Evolutionary conservation across 2,888 invertebrate genomes (phyloP), one percentile per base, ranked within the genome.

Genomic region (Pseudococcus longispinus): DNA sequence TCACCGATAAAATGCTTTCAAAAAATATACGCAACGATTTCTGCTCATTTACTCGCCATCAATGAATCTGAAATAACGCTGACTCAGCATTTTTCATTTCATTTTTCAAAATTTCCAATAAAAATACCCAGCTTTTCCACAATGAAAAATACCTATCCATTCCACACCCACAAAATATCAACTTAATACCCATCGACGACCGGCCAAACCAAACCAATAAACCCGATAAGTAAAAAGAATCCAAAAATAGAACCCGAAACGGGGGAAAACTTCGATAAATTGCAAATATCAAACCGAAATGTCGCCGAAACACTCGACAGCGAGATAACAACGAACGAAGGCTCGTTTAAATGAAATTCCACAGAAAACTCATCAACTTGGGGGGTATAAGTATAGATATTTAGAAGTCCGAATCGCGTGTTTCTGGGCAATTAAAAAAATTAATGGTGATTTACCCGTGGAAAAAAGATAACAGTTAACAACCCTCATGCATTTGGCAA

Each of bases 401-500:
- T 80, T 9, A n/a, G 13, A 20, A 42, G n/a, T 42, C 42, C 42
- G 42, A 37, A 80, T 80, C 42, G 77, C 77, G 77, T 80, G 77
- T 42, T 80, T 80, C 42, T 37, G 20, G 20, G 77, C 77, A 80
- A 80, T 80, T 80, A 80, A 80, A 80, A 80, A 80, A 80, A 42
- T 42, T 42, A 80, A 42, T 42, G 77, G 77, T 23, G 77, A 80
- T 80, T 80, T 42, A 80, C 77, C 20, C 77, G 77, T 80, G 77
- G 77, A 80, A 80, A 37, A 42, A 42, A 80, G 77, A 80, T 80
- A 80, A 80, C 77, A 80, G 42, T 42, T 80, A 80, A 80, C 77
- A 80, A 80, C 77, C 77, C 77, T 42, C 77, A 42, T 29, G 77
- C 77, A 80, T 80, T 80, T 42, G 77, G 77, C 77, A 80, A 80